Evolutionary conservation across 2,888 invertebrate species (phyloP), one percentile per base, ranked within the genome.

Genomic region (Pelosia muscerda): DNA sequence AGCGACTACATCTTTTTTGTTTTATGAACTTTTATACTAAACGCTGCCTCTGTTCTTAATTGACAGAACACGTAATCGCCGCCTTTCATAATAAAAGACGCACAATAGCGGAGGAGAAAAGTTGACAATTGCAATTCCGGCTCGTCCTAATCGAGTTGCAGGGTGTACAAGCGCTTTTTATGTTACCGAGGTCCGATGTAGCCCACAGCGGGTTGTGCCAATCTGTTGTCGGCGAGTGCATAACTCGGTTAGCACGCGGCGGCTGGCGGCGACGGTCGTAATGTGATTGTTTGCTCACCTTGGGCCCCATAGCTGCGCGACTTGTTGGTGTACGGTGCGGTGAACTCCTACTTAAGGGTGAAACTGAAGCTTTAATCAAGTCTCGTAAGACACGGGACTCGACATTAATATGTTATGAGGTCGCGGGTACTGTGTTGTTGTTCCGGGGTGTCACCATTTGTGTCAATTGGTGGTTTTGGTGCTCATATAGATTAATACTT

Each of bases 221-320:
- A 60, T 57, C 60, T 65, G 53, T 58, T 56, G 65, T 26, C 65
- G 49, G 56, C 28, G 60, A 65, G 60, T 53, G 34, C 56, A 31
- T 63, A 63, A 70, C 59, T 63, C 55, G 42, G 55, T 70, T 66
- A 63, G 59, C 65, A 25, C 25, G 25, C 22, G 53, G 25, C 23
- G 53, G 31, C 8, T 34, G n/a, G 19, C 34, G 56, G 42, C 28
- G 23, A 13, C 34, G 56, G 42, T 23, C 63, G 49, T 38, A 55
- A 65, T 25, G 42, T 63, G 31, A 71, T 53, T 65, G 61, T 68
- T 61, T 49, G 65, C 26, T 56, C 61, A 22, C 31, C 60, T 55
- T 42, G 19, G 31, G 13, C 54, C 28, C 38, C 28, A 26, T 19
- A 19, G 26, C 38, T 23, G 26, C 15, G 22, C 23, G 19, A 63